These are phyloP conservation scores for Lycorma delicatula DNA, from an alignment of 1,140 invertebrate species.

Conservation along the genomic window DNA sequence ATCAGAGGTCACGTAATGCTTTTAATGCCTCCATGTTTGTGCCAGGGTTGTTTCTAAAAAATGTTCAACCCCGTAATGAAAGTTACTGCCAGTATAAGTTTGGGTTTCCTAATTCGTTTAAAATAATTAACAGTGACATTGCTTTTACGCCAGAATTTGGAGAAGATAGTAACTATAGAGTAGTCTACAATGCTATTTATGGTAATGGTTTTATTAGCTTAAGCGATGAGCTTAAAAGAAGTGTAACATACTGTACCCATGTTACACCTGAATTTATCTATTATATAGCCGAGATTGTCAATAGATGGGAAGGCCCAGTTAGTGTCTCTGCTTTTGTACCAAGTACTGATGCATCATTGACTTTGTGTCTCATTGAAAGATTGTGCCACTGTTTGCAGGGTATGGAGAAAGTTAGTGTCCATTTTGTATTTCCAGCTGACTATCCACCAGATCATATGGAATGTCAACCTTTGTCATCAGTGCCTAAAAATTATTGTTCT, in stretches of 20 bases:
- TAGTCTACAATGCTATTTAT: slow-evolving; percentile 54
- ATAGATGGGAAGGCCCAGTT: slow-evolving; percentile 62
- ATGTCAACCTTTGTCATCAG: slow-evolving; percentile 11
- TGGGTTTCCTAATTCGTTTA: slow-evolving; percentile 45
- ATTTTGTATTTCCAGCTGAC: slow-evolving; percentile 52
- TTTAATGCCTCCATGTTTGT: slow-evolving; percentile 17
- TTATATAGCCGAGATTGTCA: slow-evolving; percentile 57
- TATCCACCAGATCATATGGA: slow-evolving; percentile 27
- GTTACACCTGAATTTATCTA: slow-evolving; percentile 63
- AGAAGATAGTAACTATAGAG: slow-evolving; percentile 46
- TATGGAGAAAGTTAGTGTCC: slow-evolving; percentile 60
- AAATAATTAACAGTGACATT: slow-evolving; percentile 41
- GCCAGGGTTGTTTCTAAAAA: slow-evolving; percentile 26
- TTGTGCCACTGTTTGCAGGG: slow-evolving; percentile 52
- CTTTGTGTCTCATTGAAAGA: slow-evolving; percentile 50
- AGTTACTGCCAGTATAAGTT: slow-evolving; percentile 55
- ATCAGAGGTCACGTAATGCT: not conserved
- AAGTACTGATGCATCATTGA: slow-evolving; percentile 50
- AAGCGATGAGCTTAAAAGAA: slow-evolving; percentile 27
- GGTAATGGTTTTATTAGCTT: slow-evolving; percentile 36
- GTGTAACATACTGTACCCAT: slow-evolving; percentile 61
- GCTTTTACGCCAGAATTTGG: slow-evolving; percentile 47
- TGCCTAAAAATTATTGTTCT: slow-evolving; percentile 14
- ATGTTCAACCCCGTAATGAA: slow-evolving; percentile 40
- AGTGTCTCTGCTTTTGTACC: slow-evolving; percentile 64